Percentiles rank a stretch among this genome's conserved stretches.
These are phyloP conservation scores for Neodiprion virginianus DNA, from an alignment of 1,140 invertebrate genomes.

Conservation along the genomic window DNA sequence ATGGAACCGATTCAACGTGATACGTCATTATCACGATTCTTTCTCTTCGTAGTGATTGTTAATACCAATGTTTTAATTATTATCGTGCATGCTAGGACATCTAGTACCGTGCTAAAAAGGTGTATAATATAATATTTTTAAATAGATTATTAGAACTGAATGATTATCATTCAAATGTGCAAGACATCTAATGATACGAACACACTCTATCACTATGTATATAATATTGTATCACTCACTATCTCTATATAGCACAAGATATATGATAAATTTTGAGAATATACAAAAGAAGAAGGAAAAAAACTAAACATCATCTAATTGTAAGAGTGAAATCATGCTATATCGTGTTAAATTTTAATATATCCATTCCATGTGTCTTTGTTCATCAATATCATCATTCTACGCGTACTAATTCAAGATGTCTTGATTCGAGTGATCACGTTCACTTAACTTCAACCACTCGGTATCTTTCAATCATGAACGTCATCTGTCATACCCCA, in stretches of 20 bases:
- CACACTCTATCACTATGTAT: constrained; percentile 50
- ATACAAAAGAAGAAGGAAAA: neutral
- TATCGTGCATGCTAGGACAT: constrained; percentile 59
- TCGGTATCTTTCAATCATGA: too few species aligned
- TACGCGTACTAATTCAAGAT: too few species aligned
- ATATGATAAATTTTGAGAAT: constrained; percentile 19
- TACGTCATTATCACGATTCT: too few species aligned
- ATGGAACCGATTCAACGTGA: too few species aligned
- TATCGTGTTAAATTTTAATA: neutral
- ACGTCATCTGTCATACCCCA: too few species aligned
- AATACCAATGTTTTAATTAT: constrained; percentile 18
- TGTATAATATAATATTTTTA: constrained; percentile 28
- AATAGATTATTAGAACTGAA: constrained; percentile 25
- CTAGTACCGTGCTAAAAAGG: constrained; percentile 42
- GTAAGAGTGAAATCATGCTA: constrained; percentile 19
- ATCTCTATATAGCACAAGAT: constrained; percentile 38
- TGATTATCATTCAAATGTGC: constrained; percentile 37
- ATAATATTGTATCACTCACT: constrained; percentile 31
- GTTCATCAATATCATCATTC: too few species aligned
- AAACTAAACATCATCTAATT: neutral
- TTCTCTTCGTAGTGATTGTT: too few species aligned
- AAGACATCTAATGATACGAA: constrained; percentile 58
- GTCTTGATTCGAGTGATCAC: too few species aligned
- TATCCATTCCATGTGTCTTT: too few species aligned
- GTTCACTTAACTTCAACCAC: too few species aligned